A percentile compares a stretch with the other conserved stretches of the same genome.
phyloP scores from a whole-genome alignment of 2,888 invertebrate species.

The Poecilus cupreus region DNA sequence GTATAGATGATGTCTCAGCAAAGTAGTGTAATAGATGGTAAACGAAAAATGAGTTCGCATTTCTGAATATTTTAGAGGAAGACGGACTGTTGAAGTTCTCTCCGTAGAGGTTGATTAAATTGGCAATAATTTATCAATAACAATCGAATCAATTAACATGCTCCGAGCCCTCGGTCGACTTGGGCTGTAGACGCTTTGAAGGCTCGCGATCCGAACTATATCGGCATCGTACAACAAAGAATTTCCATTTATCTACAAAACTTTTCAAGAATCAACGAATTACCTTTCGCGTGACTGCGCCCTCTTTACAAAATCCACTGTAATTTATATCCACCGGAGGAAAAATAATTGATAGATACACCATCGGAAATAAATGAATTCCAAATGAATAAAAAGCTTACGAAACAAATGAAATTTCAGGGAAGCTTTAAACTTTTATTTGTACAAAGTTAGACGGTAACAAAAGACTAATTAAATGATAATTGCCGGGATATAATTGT shows the following conservation, averaged over 20 bases:
- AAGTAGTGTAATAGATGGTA: no score
- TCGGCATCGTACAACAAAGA: conserved; percentile 22
- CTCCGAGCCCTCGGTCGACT: background rate
- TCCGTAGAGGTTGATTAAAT: background rate
- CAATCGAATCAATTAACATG: background rate
- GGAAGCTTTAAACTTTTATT: conserved; percentile 1
- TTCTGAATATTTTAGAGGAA: no score
- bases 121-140: background rate
- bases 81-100: background rate
- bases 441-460: conserved; percentile 8
- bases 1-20: no score
- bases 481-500: conserved; percentile 51
- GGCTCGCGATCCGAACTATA: background rate
- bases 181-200: background rate
- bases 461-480: conserved; percentile 56
- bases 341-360: conserved; percentile 55
- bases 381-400: conserved; percentile 36
- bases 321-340: conserved; percentile 49
- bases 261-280: conserved; percentile 41
- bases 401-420: conserved; percentile 30
- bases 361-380: conserved; percentile 47
- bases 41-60: no score
- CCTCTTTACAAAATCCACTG: conserved; percentile 42
- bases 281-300: conserved; percentile 47
- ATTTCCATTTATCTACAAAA: conserved; percentile 39